A percentile compares a stretch with the other conserved stretches of the same genome.
Evolutionary conservation across 2,113 vertebrate species (phyloP).

Genomic region (Brachirus orientalis): DNA sequence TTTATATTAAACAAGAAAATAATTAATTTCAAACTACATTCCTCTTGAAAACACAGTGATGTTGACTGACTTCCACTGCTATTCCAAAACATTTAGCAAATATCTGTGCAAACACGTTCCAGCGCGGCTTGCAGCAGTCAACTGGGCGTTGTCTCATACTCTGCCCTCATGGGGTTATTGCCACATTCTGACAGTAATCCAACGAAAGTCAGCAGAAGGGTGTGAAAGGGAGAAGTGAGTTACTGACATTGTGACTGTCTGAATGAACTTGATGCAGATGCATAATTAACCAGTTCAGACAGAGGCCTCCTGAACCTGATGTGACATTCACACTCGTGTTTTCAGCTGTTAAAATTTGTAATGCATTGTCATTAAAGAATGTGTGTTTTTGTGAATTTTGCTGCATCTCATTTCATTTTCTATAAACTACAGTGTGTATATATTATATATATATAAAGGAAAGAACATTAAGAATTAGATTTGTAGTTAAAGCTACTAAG

Average conservation of each 20-base stretch:
- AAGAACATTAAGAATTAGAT: too few relatives aligned
- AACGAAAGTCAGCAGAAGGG: conserved; percentile 50
- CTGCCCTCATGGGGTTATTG: conserved; percentile 13
- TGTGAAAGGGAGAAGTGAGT: conserved; percentile 36
- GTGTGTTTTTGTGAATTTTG: not conserved
- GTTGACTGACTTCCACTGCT: not conserved
- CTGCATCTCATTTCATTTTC: not conserved
- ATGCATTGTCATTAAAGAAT: conserved; percentile 12
- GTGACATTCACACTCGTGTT: not conserved
- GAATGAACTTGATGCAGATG: not conserved
- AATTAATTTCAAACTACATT: not conserved
- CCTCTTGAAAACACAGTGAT: not conserved
- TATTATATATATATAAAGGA: too few relatives aligned
- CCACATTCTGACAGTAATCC: conserved; percentile 34
- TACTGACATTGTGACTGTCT: not conserved
- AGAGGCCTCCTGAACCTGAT: not conserved
- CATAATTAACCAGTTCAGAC: not conserved
- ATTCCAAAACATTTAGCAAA: conserved; percentile 5
- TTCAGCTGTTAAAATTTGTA: conserved; percentile 5
- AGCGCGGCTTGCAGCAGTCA: not conserved
- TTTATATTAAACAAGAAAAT: conserved; percentile 7
- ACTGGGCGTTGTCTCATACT: conserved; percentile 20
- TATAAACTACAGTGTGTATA: not conserved
- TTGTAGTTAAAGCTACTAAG: not conserved
- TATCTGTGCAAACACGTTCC: conserved; percentile 17